Evolutionary conservation across 53 echinoderm and acorn worm species (phyloP).

Genomic region (Mesocentrotus franciscanus): DNA sequence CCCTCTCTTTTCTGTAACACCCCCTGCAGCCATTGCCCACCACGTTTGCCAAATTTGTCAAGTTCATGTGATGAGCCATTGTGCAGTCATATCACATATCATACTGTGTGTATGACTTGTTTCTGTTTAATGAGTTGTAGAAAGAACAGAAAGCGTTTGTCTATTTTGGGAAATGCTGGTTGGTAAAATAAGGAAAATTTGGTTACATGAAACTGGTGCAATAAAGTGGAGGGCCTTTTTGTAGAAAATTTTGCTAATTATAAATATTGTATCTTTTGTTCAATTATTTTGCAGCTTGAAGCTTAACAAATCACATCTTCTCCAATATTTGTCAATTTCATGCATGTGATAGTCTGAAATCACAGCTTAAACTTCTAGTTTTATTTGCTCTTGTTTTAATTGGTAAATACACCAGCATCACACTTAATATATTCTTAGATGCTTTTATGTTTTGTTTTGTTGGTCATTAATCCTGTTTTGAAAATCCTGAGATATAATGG

Average conservation of each 20-base stretch:
- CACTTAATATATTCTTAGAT: neutral
- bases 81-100: neutral
- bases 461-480: neutral
- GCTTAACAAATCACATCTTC: neutral
- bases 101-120: neutral
- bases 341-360: too few relatives aligned
- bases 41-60: neutral
- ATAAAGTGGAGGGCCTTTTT: too few relatives aligned
- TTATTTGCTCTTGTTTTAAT: too few relatives aligned
- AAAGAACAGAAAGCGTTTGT: neutral
- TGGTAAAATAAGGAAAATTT: too few relatives aligned
- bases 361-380: too few relatives aligned
- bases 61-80: constrained; percentile 4
- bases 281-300: neutral
- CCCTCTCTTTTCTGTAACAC: neutral
- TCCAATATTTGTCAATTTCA: neutral
- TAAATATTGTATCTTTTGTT: too few relatives aligned
- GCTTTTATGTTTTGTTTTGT: too few relatives aligned
- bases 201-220: too few relatives aligned
- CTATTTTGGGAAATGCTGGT: neutral
- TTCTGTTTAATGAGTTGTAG: neutral
- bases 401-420: too few relatives aligned
- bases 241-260: too few relatives aligned
- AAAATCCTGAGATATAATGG: neutral
- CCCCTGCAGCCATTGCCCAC: neutral